Base-by-base conservation (phyloP, 35 echinoderm and acorn worm species). In the Apostichopus californicus region DNA sequence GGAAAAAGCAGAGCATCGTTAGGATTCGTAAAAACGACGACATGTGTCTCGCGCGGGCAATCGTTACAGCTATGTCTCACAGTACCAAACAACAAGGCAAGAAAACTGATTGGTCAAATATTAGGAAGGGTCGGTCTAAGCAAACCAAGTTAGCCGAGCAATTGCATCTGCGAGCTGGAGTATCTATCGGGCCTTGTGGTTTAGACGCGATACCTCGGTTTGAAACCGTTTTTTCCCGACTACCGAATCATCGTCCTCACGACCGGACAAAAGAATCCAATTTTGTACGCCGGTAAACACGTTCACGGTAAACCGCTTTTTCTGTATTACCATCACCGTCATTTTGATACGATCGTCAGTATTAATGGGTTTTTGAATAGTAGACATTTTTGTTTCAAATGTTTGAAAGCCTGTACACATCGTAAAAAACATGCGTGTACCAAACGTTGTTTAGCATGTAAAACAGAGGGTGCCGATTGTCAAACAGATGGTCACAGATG, bases 81-180 rank as follows among this genome's bases (percentile, higher is more conserved):
- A 28, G 26, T 28, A 28, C 26, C 26, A 28, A 28, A 28, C 26
- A 28, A 28, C 26, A 28, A 28, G 26, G 26, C 0, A 28, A 28
- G 26, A 28, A 28, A 28, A 28, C 26, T 28, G 26, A 28, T 28
- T 28, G 26, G 26, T 28, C 26, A 28, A 28, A 28, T 28, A 28
- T 28, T 28, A 28, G 1, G 26, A 28, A 28, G 26, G 26, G 26
- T 28, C 26, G 26, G 3, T 15, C 9, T 17, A 57, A 66, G 46
- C 86, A 88, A 71, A 66, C 86, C 18, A 70, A 8, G 59, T 57
- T 89, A 4, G 58, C 86, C 56, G 68, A 89, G 60, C 57, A 63
- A 15, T 9, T 89, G 13, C 56, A 68, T 70, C 15, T 10, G 57
- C 58, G 58, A 71, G 58, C 58, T 1, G 23, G 52, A 0, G 56